Evolutionary conservation across 1,140 invertebrate species (phyloP), one percentile per base, ranked within the genome.

Genomic region (Aphaenogaster rudis): DNA sequence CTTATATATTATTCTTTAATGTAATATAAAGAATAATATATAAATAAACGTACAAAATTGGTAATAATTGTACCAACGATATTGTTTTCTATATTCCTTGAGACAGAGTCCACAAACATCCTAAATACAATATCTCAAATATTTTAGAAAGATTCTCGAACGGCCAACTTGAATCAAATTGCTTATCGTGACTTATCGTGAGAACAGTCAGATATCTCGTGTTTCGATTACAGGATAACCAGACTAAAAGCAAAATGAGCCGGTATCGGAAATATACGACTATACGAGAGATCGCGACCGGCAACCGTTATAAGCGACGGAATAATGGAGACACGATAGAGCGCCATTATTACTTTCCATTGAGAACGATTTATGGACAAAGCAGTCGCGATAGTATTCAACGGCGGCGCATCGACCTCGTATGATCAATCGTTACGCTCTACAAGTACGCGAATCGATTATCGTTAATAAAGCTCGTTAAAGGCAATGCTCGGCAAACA

Each of bases 381-480:
- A 82, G 39, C 64, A 67, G 64, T 71, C 66, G 79, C 69, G 54
- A 84, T 84, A 84, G 45, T 61, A 84, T 61, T 84, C 80, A 82
- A 28, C 66, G 7, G 28, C 80, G 54, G 80, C 69, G 33, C 80
- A 84, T 84, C 69, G 69, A 84, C 54, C 80, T 84, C 80, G 54
- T 48, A 50, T 36, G 69, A 84, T 84, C 80, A 74, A 84, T 84
- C 80, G 69, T 76, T 84, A 74, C 80, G 69, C 54, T 84, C 80
- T 76, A 76, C 71, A 84, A 84, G 42, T 84, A 61, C 54, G 69
- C 54, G 80, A 84, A 84, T 84, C 69, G 80, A 84, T 84, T 84
- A 84, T 84, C 80, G 45, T 84, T 84, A 84, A 84, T 84, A 84
- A 84, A 84, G 80, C 80, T 84, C 69, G 80, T 84, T 84, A 84